Evolutionary conservation across 2,888 invertebrate genomes (phyloP).

Genomic region (Oscheius onirici): DNA sequence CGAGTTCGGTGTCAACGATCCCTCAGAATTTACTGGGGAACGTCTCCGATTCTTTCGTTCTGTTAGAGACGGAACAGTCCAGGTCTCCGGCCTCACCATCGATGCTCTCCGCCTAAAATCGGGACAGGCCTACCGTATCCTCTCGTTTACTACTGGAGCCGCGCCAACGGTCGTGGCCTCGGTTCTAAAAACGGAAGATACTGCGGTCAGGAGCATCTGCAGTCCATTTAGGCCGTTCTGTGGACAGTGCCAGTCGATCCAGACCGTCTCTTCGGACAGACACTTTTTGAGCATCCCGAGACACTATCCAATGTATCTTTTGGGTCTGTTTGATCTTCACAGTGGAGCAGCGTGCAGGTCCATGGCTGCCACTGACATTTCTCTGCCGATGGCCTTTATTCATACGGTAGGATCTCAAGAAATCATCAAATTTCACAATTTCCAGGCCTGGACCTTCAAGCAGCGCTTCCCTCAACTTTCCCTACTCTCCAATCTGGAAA

Average conservation of each 20-base stretch:
- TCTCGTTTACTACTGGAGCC: slow-evolving; percentile 49
- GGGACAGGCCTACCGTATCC: slow-evolving; percentile 34
- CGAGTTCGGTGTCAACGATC: slow-evolving; percentile 58
- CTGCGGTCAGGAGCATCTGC: slow-evolving; percentile 58
- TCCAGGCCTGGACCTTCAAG: slow-evolving; percentile 64
- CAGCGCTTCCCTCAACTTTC: slow-evolving; percentile 62
- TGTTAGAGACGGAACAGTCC: slow-evolving; percentile 32
- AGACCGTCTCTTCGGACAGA: slow-evolving; percentile 53
- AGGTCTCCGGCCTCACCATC: slow-evolving; percentile 58
- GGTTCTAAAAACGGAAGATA: slow-evolving; percentile 37
- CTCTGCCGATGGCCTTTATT: slow-evolving; percentile 67
- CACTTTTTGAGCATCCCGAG: slow-evolving; percentile 66
- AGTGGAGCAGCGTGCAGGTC: slow-evolving; percentile 59
- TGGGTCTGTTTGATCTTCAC: slow-evolving; percentile 67
- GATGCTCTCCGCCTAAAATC: slow-evolving; percentile 51
- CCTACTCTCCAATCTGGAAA: slow-evolving; percentile 60
- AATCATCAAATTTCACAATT: too few relatives aligned
- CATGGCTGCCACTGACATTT: slow-evolving; percentile 59
- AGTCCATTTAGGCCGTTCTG: slow-evolving; percentile 65
- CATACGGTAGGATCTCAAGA: slow-evolving; percentile 62
- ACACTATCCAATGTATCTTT: slow-evolving; percentile 63
- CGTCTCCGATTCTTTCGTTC: slow-evolving; percentile 39
- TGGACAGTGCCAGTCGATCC: slow-evolving; percentile 63
- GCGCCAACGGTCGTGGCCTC: slow-evolving; percentile 50
- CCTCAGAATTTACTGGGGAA: slow-evolving; percentile 53